Evolutionary conservation across 2,797 vertebrate species (phyloP), one percentile per base, ranked within the genome.

Genomic region (Molossus alvarezi): DNA sequence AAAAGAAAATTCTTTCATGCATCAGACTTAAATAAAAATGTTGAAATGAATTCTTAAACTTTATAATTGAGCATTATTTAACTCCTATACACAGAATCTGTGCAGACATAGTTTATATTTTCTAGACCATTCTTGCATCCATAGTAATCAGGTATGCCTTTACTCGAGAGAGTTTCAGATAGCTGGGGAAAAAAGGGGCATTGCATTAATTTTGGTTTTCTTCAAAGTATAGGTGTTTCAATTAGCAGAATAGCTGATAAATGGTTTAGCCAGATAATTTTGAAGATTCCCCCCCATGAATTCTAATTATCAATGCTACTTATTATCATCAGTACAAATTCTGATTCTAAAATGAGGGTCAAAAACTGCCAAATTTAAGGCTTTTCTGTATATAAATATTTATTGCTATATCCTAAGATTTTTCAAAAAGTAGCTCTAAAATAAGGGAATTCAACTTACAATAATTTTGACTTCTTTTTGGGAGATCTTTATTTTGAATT

Each of bases 391-490:
- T 76, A 79, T 81, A 96, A 96, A 94, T 91, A 95, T 96, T 97
- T 94, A 96, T 79, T 71, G 91, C 25, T 69, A 25, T 41, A 71
- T 37, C 5, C 62, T 77, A 81, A 83, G 72, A 72, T 20, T 82
- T 97, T 82, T 90, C n/a, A 71, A 57, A 94, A 93, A 88, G 62
- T 60, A 95, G 27, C 48, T 94, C 12, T 82, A 93, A 96, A 93
- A 91, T 95, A 37, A 95, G 60, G n/a, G 2, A 73, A 45, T 82
- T 95, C 27, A 95, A 94, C 95, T 97, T 95, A 97, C 96, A 96
- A n/a, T 90, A 55, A 71, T 85, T 83, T 95, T 81, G 62, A 92
- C 75, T 96, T 97, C 87, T 97, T 89, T 94, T 83, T 27, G 29
- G 94, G 41, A 95, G 51, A 92, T 86, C 57, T 93, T 93, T 91